phyloP scores from a whole-genome alignment of 2,888 invertebrate genomes.

The Eurytoma adleriae region DNA sequence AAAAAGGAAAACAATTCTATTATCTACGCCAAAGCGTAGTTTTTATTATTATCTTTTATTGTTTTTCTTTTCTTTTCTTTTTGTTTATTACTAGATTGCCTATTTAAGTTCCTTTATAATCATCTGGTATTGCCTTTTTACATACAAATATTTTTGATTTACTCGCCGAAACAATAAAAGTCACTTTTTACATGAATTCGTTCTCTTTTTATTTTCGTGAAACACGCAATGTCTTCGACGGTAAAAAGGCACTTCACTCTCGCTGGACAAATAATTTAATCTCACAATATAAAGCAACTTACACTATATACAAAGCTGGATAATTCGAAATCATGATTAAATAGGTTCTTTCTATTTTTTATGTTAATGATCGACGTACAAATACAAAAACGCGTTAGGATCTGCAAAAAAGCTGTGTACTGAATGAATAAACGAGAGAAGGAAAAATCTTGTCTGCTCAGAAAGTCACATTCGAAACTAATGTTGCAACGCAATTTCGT shows the following conservation, averaged over 20 bases:
- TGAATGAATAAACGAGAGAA: too few relatives aligned
- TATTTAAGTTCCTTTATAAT: background rate
- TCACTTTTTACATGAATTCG: background rate
- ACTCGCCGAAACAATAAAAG: background rate
- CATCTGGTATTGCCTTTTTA: conserved; percentile 28
- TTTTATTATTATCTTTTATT: too few relatives aligned
- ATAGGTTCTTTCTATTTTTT: background rate
- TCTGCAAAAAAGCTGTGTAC: background rate
- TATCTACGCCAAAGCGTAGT: too few relatives aligned
- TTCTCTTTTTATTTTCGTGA: background rate
- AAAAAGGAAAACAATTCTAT: too few relatives aligned
- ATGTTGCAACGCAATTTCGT: too few relatives aligned
- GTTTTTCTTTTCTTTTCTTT: too few relatives aligned
- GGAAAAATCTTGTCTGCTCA: too few relatives aligned
- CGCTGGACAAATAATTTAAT: conserved; percentile 49
- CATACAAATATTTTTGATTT: background rate
- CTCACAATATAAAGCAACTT: conserved; percentile 34
- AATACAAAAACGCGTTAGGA: conserved; percentile 4
- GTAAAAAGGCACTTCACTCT: background rate
- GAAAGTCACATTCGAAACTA: too few relatives aligned
- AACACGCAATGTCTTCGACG: background rate
- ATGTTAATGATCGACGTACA: conserved; percentile 27
- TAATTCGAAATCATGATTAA: conserved; percentile 13
- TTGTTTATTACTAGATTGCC: too few relatives aligned
- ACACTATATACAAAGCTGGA: conserved; percentile 44